Evolutionary conservation across 2,113 vertebrate genomes (phyloP).

Genomic region (Dasyurus viverrinus): DNA sequence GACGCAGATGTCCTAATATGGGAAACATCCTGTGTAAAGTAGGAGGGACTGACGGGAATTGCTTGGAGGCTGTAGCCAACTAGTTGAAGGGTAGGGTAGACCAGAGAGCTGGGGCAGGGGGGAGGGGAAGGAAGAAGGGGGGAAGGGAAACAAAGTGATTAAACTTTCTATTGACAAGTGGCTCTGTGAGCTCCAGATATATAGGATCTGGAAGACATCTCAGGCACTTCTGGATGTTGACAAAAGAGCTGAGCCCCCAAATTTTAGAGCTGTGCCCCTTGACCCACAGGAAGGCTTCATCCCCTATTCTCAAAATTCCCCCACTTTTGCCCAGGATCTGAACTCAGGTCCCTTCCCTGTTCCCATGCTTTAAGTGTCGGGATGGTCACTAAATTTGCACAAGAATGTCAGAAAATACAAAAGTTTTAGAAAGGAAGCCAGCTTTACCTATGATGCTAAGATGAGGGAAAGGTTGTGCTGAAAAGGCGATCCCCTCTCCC

Average conservation of each 20-base stretch:
- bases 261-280: neutral
- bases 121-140: slow-evolving; percentile 51
- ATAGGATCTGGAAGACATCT: neutral
- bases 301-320: neutral
- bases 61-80: slow-evolving; percentile 84
- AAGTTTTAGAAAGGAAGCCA: slow-evolving; percentile 34
- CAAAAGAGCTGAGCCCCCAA: neutral
- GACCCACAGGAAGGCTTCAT: neutral
- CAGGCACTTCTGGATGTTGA: slow-evolving; percentile 15
- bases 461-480: neutral
- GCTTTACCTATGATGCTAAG: slow-evolving; percentile 33
- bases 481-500: neutral
- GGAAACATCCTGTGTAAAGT: slow-evolving; percentile 85
- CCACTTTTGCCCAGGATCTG: neutral
- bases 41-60: slow-evolving; percentile 85
- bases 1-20: slow-evolving; percentile 91
- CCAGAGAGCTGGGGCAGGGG: slow-evolving; percentile 65
- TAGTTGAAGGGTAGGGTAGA: slow-evolving; percentile 74
- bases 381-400: slow-evolving; percentile 32
- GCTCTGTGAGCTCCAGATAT: neutral
- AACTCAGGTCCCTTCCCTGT: neutral
- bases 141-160: slow-evolving; percentile 37
- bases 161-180: slow-evolving; percentile 13
- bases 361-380: neutral
- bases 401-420: slow-evolving; percentile 35